These are phyloP conservation scores for Sebastes nivosus DNA, from an alignment of 2,797 vertebrate species.

Conservation along the genomic window DNA sequence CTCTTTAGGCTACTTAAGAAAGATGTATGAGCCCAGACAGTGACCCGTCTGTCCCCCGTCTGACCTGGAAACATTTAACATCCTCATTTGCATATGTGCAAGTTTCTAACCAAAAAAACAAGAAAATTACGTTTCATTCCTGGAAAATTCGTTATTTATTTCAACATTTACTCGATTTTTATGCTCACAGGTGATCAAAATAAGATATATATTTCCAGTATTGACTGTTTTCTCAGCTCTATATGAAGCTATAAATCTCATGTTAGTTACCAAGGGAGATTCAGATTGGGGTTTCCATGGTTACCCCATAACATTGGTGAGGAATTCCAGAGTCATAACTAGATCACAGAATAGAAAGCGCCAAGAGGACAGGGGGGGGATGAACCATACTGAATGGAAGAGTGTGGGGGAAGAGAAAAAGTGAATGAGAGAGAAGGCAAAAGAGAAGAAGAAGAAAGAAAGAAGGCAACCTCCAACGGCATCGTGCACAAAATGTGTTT, in stretches of 20 bases:
- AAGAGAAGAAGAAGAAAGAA: not conserved
- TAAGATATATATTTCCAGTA: not conserved
- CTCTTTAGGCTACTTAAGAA: conserved; percentile 24
- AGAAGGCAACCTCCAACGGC: not conserved
- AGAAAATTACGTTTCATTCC: not conserved
- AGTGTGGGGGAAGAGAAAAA: not conserved
- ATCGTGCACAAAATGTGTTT: conserved; percentile 17
- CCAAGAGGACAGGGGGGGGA: not conserved
- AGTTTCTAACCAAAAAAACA: not conserved
- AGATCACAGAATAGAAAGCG: conserved; percentile 17
- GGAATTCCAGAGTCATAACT: conserved; percentile 65
- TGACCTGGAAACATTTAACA: conserved; percentile 50
- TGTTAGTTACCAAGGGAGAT: conserved; percentile 20
- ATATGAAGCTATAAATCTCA: conserved; percentile 5
- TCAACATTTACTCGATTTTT: not conserved
- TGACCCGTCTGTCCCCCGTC: conserved; percentile 30
- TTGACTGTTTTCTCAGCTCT: not conserved
- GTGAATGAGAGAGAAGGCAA: not conserved
- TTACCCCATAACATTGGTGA: conserved; percentile 65
- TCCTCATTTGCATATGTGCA: conserved; percentile 39
- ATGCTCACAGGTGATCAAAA: not conserved
- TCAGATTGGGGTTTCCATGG: conserved; percentile 58
- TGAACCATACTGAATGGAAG: conserved; percentile 3
- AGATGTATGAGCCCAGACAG: conserved; percentile 38
- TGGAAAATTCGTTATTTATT: not conserved